Evolutionary conservation across 2,797 vertebrate species (phyloP), one percentile per base, ranked within the genome.

Genomic region (Myripristis jacobus): DNA sequence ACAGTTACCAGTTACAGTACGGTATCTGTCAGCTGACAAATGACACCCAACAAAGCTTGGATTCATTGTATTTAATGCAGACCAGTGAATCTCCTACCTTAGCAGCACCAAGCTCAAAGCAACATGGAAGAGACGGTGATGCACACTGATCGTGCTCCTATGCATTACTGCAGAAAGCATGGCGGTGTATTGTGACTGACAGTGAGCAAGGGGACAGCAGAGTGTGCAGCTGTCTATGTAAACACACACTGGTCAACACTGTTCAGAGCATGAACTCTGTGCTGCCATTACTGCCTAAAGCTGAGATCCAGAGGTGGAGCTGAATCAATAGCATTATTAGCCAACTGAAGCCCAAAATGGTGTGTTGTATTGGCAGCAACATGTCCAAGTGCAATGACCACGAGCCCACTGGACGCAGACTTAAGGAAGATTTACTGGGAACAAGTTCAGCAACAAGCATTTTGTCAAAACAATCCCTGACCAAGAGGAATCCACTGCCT

Each of bases 231-330:
- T 80, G 54, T 77, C 72, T 80, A 1, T 73, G 85, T 72, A 82
- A 89, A 92, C 87, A 91, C 65, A 55, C 44, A 52, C 31, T 10
- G 75, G 89, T 92, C 89, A 68, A 91, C 91, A 90, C 43, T 31
- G 79, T 54, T 59, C 73, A 54, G 66, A n/a, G 51, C 64, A 74
- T 22, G 72, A 92, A 87, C 34, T 82, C 83, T 53, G 24, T 15
- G 76, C 74, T 50, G 59, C 46, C 52, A 29, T 66, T 36, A 22
- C 7, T 2, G 10, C 21, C 8, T 22, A 2, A 50, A 22, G 47
- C 19, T 34, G 10, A 73, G 52, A 65, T 55, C n/a, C 57, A 54
- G 55, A 66, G 3, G 19, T 44, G 58, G 66, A 77, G 65, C 72
- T 60, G 70, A 63, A 62, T 52, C 27, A 7, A 55, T 15, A 13